Evolutionary conservation across 2,888 invertebrate genomes (phyloP), one percentile per base, ranked within the genome.

Genomic region (Uloborus plumipes): DNA sequence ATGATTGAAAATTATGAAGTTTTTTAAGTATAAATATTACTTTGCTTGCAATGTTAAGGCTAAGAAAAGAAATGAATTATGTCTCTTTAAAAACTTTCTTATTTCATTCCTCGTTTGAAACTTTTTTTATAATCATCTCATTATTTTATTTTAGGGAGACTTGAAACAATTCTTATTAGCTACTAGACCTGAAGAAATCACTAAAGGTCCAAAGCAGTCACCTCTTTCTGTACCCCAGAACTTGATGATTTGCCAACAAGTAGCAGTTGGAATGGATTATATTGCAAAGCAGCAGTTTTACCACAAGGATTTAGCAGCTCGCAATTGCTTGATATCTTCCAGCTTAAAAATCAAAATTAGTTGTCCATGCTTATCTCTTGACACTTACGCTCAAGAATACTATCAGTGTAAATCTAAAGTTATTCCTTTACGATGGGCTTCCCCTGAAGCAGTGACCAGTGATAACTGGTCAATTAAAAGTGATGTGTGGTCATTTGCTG

Each of bases 401-500:
- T 94, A 92, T 89, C 94, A 94, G 86, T 92, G 94, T 87, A 93
- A 94, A 84, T 95, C 95, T 87, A 93, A 93, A 91, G 92, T 94
- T 86, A 92, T 97, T 69, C 97, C 97, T 0, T 90, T 97, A 14
- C 92, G 98, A 86, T 98, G 98, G 98, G 89, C 97, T 89, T 94
- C 97, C 0, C 66, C 82, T 20, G 98, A 98, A 89, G 96, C 95
- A 2, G 94, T 96, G 0, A 91, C 94, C 86, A 97, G 97, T 87
- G 95, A 95, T 77, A 96, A 97, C 85, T 96, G 93, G 89, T 96
- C 97, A 16, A 94, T 94, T 59, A 97, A 97, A 89, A 96, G 96
- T 87, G 98, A 98, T 89, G 94, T 96, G 0, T 98, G 95, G 90
- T 94, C 97, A 86, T 97, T 94, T 88, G 96, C 94, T 0, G 95